Base-by-base conservation (phyloP, 1,140 invertebrate genomes). In the Bombyx mandarina region DNA sequence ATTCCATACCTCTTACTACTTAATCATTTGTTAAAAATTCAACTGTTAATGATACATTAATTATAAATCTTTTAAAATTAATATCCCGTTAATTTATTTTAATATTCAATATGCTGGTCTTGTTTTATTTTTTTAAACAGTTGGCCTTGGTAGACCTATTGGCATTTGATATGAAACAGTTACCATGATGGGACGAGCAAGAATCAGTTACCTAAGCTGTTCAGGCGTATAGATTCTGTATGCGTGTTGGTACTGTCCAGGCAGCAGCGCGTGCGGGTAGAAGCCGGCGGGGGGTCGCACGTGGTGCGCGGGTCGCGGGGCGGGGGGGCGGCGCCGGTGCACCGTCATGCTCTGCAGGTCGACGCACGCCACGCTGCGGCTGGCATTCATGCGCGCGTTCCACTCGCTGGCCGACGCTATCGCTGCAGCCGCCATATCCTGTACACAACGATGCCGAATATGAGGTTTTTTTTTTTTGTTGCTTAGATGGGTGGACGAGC, bases 231-330 rank as follows among this genome's bases (percentile, higher is more conserved):
- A 92, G 52, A 88, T 71, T 22, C 92, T 90, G 83, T 95, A 98
- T 82, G 91, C 91, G 82, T 98, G 96, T 61, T 94, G 94, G 86
- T 93, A 99, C 86, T 99, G 98, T 57, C 97, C 97, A 22, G 97
- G 96, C 63, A 99, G 92, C 52, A 99, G 87, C 44, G 97, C 91
- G 42, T 98, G 91, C 18, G 98, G 97, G 89, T 98, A 99, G 82
- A 93, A 88, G 57, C 63, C 91, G 91, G 75, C 93, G 90, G 61
- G 94, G 71, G 88, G 95, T 90, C 76, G 93, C 89, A 70, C 91
- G 91, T 69, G 72, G 42, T 70, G 54, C 86, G 53, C 73, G 54
- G 75, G 65, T 45, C 72, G 49, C 47, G 63, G 43, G 10, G 58
- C 62, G 18, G 74, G 93, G 93, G 70, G 67, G 46, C 70, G 86